These are phyloP conservation scores for Pelosia muscerda DNA, from an alignment of 2,888 invertebrate genomes.

Conservation along the genomic window DNA sequence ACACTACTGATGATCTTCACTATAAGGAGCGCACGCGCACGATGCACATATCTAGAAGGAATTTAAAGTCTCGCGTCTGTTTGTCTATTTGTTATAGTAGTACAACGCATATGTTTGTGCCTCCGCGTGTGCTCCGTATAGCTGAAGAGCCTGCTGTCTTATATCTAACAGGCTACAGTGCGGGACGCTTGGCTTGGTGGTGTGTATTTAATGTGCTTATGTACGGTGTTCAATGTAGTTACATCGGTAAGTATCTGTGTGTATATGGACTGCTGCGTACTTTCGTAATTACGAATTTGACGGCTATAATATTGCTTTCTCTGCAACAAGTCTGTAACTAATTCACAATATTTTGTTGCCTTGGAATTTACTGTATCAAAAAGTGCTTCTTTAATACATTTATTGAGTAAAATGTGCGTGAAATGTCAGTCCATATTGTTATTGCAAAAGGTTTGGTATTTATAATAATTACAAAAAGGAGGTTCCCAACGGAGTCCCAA, in stretches of 20 bases:
- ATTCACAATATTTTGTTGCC: background rate
- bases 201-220: constrained; percentile 15
- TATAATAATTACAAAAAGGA: background rate
- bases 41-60: background rate
- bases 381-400: background rate
- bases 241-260: constrained; percentile 17
- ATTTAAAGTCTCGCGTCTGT: too few relatives aligned
- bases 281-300: background rate
- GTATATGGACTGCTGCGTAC: background rate
- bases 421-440: too few relatives aligned
- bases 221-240: background rate
- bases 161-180: constrained; percentile 7
- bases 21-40: background rate
- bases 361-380: background rate
- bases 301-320: background rate
- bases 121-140: background rate
- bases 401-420: too few relatives aligned
- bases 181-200: constrained; percentile 21
- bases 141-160: background rate
- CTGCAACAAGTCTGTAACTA: background rate
- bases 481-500: background rate
- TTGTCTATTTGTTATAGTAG: background rate
- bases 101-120: background rate
- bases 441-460: background rate
- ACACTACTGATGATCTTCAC: background rate